Percentiles rank a stretch among this genome's conserved stretches.
Evolutionary conservation across 2,113 vertebrate species (phyloP).

Genomic region (Hoplias malabaricus): DNA sequence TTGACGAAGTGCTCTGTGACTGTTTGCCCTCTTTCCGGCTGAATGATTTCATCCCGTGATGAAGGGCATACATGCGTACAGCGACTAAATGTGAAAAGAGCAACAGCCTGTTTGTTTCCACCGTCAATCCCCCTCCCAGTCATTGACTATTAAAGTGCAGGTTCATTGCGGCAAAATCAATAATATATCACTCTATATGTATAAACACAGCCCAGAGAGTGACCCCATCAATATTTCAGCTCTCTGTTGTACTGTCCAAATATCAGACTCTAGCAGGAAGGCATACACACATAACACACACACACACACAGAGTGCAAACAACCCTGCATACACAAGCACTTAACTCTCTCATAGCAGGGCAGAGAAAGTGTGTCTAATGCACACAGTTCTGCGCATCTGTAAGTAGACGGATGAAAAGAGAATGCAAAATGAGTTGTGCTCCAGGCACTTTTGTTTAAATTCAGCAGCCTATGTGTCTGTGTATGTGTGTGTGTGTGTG

Average conservation of each 20-base stretch:
- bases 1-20: not conserved
- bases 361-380: not conserved
- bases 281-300: not conserved
- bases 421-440: constrained; percentile 28
- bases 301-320: constrained; percentile 7
- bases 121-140: constrained; percentile 11
- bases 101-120: constrained; percentile 10
- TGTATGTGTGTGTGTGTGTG: not conserved
- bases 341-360: not conserved
- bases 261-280: not conserved
- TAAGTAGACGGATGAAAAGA: constrained; percentile 1
- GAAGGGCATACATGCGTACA: not conserved
- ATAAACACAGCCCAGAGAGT: constrained; percentile 23
- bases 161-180: constrained; percentile 15
- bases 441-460: not conserved
- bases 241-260: constrained; percentile 16
- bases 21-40: not conserved
- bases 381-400: constrained; percentile 2
- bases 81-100: not conserved
- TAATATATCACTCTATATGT: constrained; percentile 40
- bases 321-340: not conserved
- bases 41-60: not conserved
- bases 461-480: not conserved
- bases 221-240: constrained; percentile 33
- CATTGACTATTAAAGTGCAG: constrained; percentile 12